Evolutionary conservation across 30 jellyfish, hydroid and myxozoan genomes (phyloP).

Genomic region (Catostylus mosaicus): DNA sequence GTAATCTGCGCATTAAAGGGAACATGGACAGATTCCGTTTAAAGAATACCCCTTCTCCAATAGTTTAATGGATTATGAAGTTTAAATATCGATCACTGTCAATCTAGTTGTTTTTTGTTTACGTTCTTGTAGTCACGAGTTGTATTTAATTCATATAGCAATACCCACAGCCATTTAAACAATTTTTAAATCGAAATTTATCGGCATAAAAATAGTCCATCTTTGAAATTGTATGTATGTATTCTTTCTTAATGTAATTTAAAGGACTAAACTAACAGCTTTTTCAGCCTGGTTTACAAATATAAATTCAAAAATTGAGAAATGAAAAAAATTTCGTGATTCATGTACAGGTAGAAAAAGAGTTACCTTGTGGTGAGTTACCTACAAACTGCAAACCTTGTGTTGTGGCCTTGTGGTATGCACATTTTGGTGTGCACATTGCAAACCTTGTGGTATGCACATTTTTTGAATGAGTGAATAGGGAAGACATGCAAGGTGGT

Average conservation of each 20-base stretch:
- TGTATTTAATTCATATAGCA: too few relatives aligned
- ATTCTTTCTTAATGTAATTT: slow-evolving; percentile 32
- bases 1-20: too few relatives aligned
- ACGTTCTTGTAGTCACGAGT: too few relatives aligned
- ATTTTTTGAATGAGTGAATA: slow-evolving; percentile 38
- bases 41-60: too few relatives aligned
- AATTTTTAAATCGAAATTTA: too few relatives aligned
- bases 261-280: slow-evolving; percentile 33
- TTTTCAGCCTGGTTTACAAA: slow-evolving; percentile 43
- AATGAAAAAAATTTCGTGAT: neutral
- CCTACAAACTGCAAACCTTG: slow-evolving; percentile 30
- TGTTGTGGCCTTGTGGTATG: slow-evolving; percentile 31
- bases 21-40: too few relatives aligned
- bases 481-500: slow-evolving; percentile 61
- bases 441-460: slow-evolving; percentile 27
- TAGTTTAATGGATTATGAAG: too few relatives aligned
- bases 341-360: neutral
- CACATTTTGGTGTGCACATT: slow-evolving; percentile 4
- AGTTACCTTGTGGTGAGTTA: neutral
- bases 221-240: slow-evolving; percentile 54
- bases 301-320: neutral
- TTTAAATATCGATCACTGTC: too few relatives aligned
- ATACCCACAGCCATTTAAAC: too few relatives aligned
- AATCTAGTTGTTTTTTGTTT: too few relatives aligned
- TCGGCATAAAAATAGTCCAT: too few relatives aligned